phyloP scores from a whole-genome alignment of 2,797 vertebrate species.

The Myripristis murdjan region DNA sequence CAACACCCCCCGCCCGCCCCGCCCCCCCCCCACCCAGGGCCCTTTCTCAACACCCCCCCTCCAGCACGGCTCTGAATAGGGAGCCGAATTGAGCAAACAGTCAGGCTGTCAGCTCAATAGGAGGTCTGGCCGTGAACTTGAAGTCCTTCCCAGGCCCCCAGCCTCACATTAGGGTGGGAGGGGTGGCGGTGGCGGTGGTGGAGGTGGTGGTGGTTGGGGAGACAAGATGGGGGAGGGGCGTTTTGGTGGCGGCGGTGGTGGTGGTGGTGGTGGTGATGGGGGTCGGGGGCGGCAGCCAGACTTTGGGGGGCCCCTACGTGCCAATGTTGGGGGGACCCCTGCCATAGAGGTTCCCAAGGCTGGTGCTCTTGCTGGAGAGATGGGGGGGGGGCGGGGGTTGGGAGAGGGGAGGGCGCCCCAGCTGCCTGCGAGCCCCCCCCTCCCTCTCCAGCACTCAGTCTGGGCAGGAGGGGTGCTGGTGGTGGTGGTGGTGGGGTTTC shows the following conservation, averaged over 20 bases:
- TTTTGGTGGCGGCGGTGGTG: conserved; percentile 24
- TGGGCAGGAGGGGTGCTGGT: conserved; percentile 75
- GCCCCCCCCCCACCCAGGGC: conserved; percentile 34
- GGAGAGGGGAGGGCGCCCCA: conserved; percentile 84
- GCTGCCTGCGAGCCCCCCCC: conserved; percentile 87
- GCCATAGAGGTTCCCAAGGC: conserved; percentile 85
- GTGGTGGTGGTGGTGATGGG: no score
- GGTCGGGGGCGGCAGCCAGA: conserved; percentile 79
- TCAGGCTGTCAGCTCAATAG: conserved; percentile 90
- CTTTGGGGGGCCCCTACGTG: conserved; percentile 84
- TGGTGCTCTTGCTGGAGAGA: conserved; percentile 72
- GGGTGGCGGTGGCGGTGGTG: conserved; percentile 41
- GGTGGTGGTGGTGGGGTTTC: conserved; percentile 54
- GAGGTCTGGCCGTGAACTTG: conserved; percentile 89
- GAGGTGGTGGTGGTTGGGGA: conserved; percentile 40
- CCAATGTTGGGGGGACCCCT: conserved; percentile 80
- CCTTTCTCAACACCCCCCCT: conserved; percentile 52
- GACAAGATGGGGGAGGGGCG: conserved; percentile 65
- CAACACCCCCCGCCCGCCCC: conserved; percentile 59
- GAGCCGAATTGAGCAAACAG: conserved; percentile 88
- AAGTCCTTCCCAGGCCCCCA: conserved; percentile 89
- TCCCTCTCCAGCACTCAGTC: conserved; percentile 71
- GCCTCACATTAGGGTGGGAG: conserved; percentile 78
- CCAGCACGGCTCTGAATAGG: conserved; percentile 81
- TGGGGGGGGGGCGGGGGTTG: no score